Evolutionary conservation across 2,797 vertebrate species (phyloP), one percentile per base, ranked within the genome.

Genomic region (Sciurus vulgaris): DNA sequence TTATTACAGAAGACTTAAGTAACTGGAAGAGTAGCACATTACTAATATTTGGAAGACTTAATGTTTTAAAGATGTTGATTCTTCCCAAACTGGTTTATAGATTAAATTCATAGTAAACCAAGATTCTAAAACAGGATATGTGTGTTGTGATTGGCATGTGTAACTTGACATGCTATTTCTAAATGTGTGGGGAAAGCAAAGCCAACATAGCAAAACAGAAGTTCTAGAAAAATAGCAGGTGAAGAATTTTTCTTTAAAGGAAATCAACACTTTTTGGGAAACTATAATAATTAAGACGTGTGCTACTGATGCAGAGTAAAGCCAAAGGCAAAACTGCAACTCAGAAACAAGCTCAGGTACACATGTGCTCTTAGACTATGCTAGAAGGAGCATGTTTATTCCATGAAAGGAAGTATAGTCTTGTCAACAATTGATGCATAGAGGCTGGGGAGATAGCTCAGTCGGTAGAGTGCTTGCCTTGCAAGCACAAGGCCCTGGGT

Each of bases 31-130:
- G 44, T 38, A 73, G 56, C 73, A 1, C 67, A 11, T 73, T 94
- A 91, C 65, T 67, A 65, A 78, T 63, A 73, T 85, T 84, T 81
- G 54, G 18, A 89, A 69, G 38, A 44, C 56, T 84, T 91, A 73
- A 63, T 74, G 72, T 91, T 95, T 73, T 78, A 82, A 97, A 96
- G 38, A 85, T 84, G 59, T 59, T 11, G 1, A 54, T 33, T 96
- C 49, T 87, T 94, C 12, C 12, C 47, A 78, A 63, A 38, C 84
- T 76, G 13, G 6, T 88, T 95, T 92, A 65, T 84, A 92, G 44
- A 49, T 44, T 90, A 5, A 77, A 67, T 44, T 26, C 13, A 79
- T 33, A 54, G 47, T 82, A 78, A 67, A 54, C 87, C 73, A 85
- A 93, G 92, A 73, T 72, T 70, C 30, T 72, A 54, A 93, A 86